Evolutionary conservation across 2,888 invertebrate genomes (phyloP).

Genomic region (Drosophila longiperda): DNA sequence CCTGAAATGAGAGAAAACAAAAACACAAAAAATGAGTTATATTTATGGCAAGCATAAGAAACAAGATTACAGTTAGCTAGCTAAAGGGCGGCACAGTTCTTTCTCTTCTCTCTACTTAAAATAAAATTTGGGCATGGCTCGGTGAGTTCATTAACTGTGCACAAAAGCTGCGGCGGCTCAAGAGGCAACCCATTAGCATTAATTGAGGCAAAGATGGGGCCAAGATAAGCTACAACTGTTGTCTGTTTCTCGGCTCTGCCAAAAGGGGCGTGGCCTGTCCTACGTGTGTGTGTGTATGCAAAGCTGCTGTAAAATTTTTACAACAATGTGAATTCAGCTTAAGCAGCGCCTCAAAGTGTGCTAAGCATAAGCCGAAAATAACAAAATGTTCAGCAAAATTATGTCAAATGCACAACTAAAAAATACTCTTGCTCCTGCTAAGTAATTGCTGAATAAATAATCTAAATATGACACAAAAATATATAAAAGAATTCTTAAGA

Average conservation of each 20-base stretch:
- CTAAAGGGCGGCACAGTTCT: slow-evolving; percentile 12
- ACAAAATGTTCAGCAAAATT: not conserved
- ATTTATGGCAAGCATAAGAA: slow-evolving; percentile 54
- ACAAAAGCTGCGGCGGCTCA: slow-evolving; percentile 46
- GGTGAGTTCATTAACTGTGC: slow-evolving; percentile 48
- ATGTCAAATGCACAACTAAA: not conserved
- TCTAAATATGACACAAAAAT: not conserved
- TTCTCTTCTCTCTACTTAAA: not conserved
- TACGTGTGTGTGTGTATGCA: not conserved
- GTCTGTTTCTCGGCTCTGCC: not conserved
- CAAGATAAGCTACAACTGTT: slow-evolving; percentile 37
- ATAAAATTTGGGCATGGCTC: slow-evolving; percentile 36
- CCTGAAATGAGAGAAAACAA: slow-evolving; percentile 61
- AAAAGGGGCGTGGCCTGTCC: not conserved
- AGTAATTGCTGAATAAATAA: not conserved
- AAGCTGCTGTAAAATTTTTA: slow-evolving; percentile 20
- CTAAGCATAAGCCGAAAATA: slow-evolving; percentile 16
- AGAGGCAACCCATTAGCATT: slow-evolving; percentile 62
- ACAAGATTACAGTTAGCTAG: slow-evolving; percentile 28
- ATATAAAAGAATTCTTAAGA: not conserved
- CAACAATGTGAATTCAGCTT: slow-evolving; percentile 38
- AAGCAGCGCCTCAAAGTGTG: slow-evolving; percentile 30
- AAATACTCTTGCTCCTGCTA: not conserved
- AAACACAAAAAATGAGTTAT: slow-evolving; percentile 59
- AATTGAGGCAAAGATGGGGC: slow-evolving; percentile 64